Evolutionary conservation across 2,113 vertebrate species (phyloP).

Genomic region (Onychostruthus taczanowskii): DNA sequence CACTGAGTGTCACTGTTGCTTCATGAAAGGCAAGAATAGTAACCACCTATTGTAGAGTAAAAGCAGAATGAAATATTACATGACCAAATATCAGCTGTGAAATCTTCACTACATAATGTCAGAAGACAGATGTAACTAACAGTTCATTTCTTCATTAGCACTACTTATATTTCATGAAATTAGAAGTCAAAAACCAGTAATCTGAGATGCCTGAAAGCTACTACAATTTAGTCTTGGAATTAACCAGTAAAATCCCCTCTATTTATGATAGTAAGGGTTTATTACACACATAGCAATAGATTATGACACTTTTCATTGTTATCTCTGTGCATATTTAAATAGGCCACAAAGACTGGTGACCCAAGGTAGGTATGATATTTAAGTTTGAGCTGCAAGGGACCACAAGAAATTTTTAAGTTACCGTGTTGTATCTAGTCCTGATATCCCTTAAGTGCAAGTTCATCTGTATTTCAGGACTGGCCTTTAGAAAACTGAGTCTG

Average conservation of each 20-base stretch:
- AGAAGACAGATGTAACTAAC: neutral
- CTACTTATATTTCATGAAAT: neutral
- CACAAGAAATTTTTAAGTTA: neutral
- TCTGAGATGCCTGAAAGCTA: neutral
- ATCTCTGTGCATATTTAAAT: neutral
- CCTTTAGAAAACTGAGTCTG: neutral
- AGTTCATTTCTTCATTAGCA: neutral
- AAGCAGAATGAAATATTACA: neutral
- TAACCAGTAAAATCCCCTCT: neutral
- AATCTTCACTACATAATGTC: neutral
- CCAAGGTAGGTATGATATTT: neutral
- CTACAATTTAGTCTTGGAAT: neutral
- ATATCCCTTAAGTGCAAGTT: neutral
- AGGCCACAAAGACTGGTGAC: neutral
- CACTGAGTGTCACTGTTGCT: conserved; percentile 63
- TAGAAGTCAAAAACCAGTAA: neutral
- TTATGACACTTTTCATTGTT: neutral
- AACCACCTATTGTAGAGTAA: neutral
- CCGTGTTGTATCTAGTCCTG: neutral
- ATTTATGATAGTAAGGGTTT: neutral
- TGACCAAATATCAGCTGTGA: neutral
- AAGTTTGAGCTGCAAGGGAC: neutral
- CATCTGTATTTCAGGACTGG: neutral
- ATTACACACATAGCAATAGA: neutral
- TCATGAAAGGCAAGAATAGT: neutral